phyloP scores from a whole-genome alignment of 64 coral and sea anemone genomes.

The Anthopleura sola region DNA sequence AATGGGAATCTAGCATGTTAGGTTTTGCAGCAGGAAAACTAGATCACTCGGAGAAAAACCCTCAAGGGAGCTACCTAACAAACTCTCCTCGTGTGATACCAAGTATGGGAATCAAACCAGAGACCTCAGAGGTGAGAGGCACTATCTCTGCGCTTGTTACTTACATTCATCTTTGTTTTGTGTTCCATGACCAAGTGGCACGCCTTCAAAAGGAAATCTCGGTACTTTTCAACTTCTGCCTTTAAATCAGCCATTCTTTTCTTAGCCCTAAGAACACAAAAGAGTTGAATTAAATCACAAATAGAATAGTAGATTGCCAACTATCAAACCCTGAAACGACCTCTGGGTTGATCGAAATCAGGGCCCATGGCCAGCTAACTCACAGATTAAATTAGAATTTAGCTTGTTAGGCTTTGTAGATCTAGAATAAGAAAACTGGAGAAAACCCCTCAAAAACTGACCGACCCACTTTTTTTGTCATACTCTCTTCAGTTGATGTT shows the following conservation, averaged over 20 bases:
- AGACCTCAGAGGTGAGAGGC: not conserved
- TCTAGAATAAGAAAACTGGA: too few relatives aligned
- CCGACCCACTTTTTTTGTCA: too few relatives aligned
- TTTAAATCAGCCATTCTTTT: constrained; percentile 27
- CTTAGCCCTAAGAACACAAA: constrained; percentile 32
- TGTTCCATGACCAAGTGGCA: constrained; percentile 79
- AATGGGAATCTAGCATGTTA: not conserved
- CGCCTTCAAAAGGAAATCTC: constrained; percentile 49
- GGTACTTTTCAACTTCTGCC: constrained; percentile 55
- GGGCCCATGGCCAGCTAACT: too few relatives aligned
- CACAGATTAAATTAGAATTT: not conserved
- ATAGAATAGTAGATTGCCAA: too few relatives aligned
- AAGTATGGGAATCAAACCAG: not conserved
- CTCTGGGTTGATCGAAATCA: too few relatives aligned
- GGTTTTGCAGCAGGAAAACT: too few relatives aligned
- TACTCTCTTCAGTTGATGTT: too few relatives aligned
- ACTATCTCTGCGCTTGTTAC: not conserved
- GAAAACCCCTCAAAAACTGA: too few relatives aligned
- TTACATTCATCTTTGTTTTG: constrained; percentile 81
- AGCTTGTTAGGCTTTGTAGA: not conserved
- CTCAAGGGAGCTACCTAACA: too few relatives aligned
- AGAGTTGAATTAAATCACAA: not conserved
- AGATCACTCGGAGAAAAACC: too few relatives aligned
- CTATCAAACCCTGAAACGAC: too few relatives aligned
- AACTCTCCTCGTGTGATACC: not conserved